Percentiles rank a stretch among this genome's conserved stretches.
Conservation (phyloP, 1,140 invertebrate genomes). For the Solenopsis invicta region DNA sequence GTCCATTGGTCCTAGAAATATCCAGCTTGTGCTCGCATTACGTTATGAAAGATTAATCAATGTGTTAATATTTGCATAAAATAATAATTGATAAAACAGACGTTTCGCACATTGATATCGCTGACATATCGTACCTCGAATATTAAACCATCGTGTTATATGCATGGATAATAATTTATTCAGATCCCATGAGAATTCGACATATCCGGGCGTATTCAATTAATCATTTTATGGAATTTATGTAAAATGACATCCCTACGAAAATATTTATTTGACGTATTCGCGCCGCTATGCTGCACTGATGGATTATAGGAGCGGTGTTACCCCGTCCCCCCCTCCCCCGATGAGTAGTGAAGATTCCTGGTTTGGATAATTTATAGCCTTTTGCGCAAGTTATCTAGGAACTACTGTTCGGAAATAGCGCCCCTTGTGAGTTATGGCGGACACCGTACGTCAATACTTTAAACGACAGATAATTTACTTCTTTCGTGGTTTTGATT, state of each 20-base stretch:
- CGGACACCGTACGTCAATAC: slow-evolving; percentile 33
- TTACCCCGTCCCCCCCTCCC: too few species aligned
- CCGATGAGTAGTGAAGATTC: slow-evolving; percentile 5
- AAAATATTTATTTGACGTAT: slow-evolving; percentile 38
- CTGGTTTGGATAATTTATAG: slow-evolving; percentile 40
- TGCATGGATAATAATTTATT: slow-evolving; percentile 53
- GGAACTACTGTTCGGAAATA: slow-evolving; percentile 21
- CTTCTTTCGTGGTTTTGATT: slow-evolving; percentile 44
- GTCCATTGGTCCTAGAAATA: background rate
- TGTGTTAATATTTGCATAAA: slow-evolving; percentile 36
- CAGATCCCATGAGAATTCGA: slow-evolving; percentile 44
- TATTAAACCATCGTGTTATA: slow-evolving; percentile 33
- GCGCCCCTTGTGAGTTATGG: slow-evolving; percentile 24
- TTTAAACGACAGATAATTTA: slow-evolving; percentile 59
- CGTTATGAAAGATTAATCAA: slow-evolving; percentile 25
- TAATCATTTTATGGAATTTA: slow-evolving; percentile 54
- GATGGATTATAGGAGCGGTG: slow-evolving; percentile 14
- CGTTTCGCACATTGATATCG: slow-evolving; percentile 22
- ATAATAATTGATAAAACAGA: slow-evolving; percentile 46
- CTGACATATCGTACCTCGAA: slow-evolving; percentile 5
- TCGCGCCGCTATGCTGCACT: background rate
- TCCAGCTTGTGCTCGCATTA: background rate
- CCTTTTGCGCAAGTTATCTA: slow-evolving; percentile 35
- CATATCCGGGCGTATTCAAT: slow-evolving; percentile 26
- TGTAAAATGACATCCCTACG: slow-evolving; percentile 15